Evolutionary conservation across 2,888 invertebrate genomes (phyloP), one percentile per base, ranked within the genome.

Genomic region (Leptinotarsa tumamoca): DNA sequence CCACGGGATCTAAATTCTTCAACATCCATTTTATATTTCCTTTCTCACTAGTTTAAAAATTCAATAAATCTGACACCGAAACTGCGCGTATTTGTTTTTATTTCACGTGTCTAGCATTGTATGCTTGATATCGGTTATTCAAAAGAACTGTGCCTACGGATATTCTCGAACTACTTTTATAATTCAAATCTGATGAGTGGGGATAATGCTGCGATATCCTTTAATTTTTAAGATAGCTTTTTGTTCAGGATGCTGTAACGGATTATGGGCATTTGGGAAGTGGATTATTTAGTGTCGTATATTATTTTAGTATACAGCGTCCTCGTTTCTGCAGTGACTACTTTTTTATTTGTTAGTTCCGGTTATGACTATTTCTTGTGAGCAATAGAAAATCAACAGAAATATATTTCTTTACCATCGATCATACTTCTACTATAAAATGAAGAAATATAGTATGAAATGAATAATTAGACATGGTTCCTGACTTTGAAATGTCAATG

Each of bases 1-100:
- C 97, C 98, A 72, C 95, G 93, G 71, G 91, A 90, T 69, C 97
- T 92, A 88, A 98, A 97, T 88, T 96, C 96, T 79, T 95, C 92
- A 75, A 94, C 92, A 88, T 98, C 95, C 97, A 98, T 98, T 86
- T 18, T 58, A 58, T 58, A 23, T 14, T 21, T 23, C 4, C 21
- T 58, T 23, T 23, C 5, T 58, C 21, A 58, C 23, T 58, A 23
- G 23, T 27, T 58, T 1, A 14, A 33, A 63, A 63, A 17, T 7
- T 4, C 15, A 27, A 33, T 21, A 58, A 58, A 5, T 15, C 17
- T 33, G 7, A 63, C 18, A 63, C 63, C 10, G 18, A 18, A 17
- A 63, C 33, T 63, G 21, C 63, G 17, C 63, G 33, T n/a, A n/a
- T 63, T 63, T 15, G 33, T 63, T 63, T 63, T 63, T 15, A 43